A percentile compares a stretch with the other conserved stretches of the same genome.
These are phyloP conservation scores for Dynastes grantii DNA, from an alignment of 2,888 invertebrate genomes.

Conservation along the genomic window DNA sequence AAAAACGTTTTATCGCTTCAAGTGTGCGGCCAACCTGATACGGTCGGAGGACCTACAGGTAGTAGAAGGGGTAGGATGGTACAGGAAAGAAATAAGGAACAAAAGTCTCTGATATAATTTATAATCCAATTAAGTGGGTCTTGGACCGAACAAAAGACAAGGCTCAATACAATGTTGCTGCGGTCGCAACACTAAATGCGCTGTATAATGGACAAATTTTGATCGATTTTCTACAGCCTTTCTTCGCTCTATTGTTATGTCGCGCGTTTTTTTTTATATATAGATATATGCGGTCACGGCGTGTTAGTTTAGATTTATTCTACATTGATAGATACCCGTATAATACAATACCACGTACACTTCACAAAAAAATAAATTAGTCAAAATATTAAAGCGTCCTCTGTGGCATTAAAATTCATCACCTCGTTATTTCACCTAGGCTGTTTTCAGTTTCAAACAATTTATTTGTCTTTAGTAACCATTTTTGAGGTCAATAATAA, in stretches of 20 bases:
- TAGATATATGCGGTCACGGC: conserved; percentile 14
- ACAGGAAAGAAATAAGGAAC: conserved; percentile 51
- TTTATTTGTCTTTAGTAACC: too few species aligned
- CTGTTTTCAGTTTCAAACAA: too few species aligned
- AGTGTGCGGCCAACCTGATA: too few species aligned
- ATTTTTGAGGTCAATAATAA: too few species aligned
- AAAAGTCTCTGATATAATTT: conserved; percentile 68
- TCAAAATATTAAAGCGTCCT: too few species aligned
- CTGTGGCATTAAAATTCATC: too few species aligned
- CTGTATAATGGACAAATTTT: conserved; percentile 62
- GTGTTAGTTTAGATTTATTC: neutral
- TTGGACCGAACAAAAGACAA: conserved; percentile 64
- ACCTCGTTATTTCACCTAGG: too few species aligned
- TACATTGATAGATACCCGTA: neutral
- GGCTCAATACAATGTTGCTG: conserved; percentile 54
- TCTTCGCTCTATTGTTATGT: conserved; percentile 36
- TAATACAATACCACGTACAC: neutral
- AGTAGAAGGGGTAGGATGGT: neutral
- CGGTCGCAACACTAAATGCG: conserved; percentile 56
- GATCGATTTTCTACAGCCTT: conserved; percentile 58
- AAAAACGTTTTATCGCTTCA: too few species aligned
- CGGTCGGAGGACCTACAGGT: too few species aligned
- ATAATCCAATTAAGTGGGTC: conserved; percentile 70
- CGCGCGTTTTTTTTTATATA: conserved; percentile 1
- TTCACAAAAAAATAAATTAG: too few species aligned